Percentiles rank a stretch among this genome's conserved stretches.
phyloP scores from a whole-genome alignment of 2,113 vertebrate species.

The Ameiurus melas region DNA sequence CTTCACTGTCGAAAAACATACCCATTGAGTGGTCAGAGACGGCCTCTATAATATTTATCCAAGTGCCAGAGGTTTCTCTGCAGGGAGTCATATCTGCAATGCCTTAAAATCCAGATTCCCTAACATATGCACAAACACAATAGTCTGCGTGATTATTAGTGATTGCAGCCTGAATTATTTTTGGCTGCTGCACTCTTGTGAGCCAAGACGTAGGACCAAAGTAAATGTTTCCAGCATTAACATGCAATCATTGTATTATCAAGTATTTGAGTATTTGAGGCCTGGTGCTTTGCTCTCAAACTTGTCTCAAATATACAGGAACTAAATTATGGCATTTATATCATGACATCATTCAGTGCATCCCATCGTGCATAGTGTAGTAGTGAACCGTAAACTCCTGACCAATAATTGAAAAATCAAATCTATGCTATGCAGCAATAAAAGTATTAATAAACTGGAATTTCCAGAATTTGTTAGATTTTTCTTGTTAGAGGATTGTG shows the following conservation, averaged over 20 bases:
- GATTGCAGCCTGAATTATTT: conserved; percentile 1
- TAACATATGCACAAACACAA: conserved; percentile 46
- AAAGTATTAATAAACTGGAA: conserved; percentile 12
- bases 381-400: not conserved
- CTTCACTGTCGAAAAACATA: conserved; percentile 61
- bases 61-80: conserved; percentile 39
- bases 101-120: conserved; percentile 56
- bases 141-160: conserved; percentile 28
- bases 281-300: not conserved
- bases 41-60: conserved; percentile 40
- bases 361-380: not conserved
- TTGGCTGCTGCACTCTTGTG: conserved; percentile 2
- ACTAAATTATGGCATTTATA: not conserved
- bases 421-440: not conserved
- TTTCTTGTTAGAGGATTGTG: not conserved
- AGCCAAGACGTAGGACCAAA: conserved; percentile 12
- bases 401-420: conserved; percentile 10
- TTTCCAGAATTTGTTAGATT: conserved; percentile 8
- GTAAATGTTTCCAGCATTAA: not conserved
- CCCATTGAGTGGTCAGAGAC: conserved; percentile 49
- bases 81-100: conserved; percentile 45
- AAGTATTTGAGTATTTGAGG: not conserved
- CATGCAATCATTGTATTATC: conserved; percentile 17
- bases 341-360: not conserved
- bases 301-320: conserved; percentile 17